Percentiles rank a stretch among this genome's conserved stretches.
These are phyloP conservation scores for Hirtodrosophila duncani DNA, from an alignment of 2,888 invertebrate species.

Conservation along the genomic window DNA sequence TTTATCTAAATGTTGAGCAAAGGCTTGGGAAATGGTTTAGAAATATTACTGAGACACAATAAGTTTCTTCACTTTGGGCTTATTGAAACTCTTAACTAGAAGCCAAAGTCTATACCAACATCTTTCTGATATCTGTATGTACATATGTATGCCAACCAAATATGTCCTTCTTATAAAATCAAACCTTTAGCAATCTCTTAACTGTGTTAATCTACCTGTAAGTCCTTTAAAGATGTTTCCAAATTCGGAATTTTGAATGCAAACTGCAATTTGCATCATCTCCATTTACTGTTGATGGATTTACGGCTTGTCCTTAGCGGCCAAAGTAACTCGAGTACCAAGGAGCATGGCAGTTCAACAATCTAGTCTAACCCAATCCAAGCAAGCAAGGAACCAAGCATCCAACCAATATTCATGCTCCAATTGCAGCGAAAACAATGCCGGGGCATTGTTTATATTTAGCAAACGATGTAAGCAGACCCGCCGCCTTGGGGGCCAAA, in stretches of 20 bases:
- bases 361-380: constrained; percentile 3
- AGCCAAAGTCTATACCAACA: not conserved
- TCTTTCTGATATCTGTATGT: too few relatives aligned
- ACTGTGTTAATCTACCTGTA: not conserved
- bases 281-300: not conserved
- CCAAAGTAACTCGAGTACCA: too few relatives aligned
- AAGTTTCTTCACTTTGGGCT: not conserved
- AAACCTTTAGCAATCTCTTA: too few relatives aligned
- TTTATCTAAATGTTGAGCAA: constrained; percentile 1
- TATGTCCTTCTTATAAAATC: too few relatives aligned
- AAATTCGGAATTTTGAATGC: not conserved
- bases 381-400: constrained; percentile 16
- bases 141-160: too few relatives aligned
- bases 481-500: not conserved
- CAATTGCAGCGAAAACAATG: constrained; percentile 68
- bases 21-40: not conserved
- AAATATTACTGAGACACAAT: constrained; percentile 13
- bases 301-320: not conserved
- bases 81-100: too few relatives aligned
- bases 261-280: not conserved
- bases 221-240: not conserved
- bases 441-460: constrained; percentile 60
- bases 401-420: constrained; percentile 66
- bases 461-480: constrained; percentile 49
- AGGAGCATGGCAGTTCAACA: too few relatives aligned